These are phyloP conservation scores for Listrodromus nycthemerus DNA, from an alignment of 2,888 invertebrate species.

Conservation along the genomic window DNA sequence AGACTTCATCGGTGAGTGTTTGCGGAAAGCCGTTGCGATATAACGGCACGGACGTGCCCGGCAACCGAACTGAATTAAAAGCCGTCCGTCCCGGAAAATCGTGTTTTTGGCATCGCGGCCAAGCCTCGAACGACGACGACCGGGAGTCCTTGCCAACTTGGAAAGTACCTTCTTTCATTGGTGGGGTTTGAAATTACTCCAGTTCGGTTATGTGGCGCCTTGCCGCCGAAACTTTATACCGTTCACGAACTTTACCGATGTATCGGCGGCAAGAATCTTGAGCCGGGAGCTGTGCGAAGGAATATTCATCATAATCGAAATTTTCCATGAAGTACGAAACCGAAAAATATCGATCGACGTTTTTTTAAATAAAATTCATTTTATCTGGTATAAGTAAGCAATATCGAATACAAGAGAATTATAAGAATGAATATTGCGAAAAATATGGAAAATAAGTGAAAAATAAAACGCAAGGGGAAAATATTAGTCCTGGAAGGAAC, in stretches of 20 bases:
- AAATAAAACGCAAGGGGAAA: too few species aligned
- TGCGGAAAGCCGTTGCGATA: constrained; percentile 20
- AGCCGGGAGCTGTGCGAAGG: too few species aligned
- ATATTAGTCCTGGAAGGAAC: too few species aligned
- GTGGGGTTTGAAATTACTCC: constrained; percentile 66
- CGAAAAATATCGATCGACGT: too few species aligned
- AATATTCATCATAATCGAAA: too few species aligned
- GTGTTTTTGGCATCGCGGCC: constrained; percentile 73
- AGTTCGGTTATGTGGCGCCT: constrained; percentile 57
- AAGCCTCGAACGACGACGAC: constrained; percentile 62
- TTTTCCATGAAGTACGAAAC: too few species aligned
- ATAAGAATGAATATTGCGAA: too few species aligned
- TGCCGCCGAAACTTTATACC: constrained; percentile 55
- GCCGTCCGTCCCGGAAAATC: constrained; percentile 66
- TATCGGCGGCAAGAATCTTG: too few species aligned
- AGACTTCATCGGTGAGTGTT: constrained; percentile 34
- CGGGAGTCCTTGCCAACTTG: constrained; percentile 67
- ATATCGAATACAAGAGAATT: too few species aligned
- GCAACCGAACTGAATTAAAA: constrained; percentile 65
- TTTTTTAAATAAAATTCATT: too few species aligned
- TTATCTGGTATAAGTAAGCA: too few species aligned
- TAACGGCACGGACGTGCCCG: constrained; percentile 44
- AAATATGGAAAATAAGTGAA: too few species aligned
- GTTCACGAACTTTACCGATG: constrained; percentile 31
- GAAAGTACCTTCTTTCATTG: constrained; percentile 70